phyloP scores from a whole-genome alignment of 2,113 vertebrate genomes.

The Coregonus clupeaformis region DNA sequence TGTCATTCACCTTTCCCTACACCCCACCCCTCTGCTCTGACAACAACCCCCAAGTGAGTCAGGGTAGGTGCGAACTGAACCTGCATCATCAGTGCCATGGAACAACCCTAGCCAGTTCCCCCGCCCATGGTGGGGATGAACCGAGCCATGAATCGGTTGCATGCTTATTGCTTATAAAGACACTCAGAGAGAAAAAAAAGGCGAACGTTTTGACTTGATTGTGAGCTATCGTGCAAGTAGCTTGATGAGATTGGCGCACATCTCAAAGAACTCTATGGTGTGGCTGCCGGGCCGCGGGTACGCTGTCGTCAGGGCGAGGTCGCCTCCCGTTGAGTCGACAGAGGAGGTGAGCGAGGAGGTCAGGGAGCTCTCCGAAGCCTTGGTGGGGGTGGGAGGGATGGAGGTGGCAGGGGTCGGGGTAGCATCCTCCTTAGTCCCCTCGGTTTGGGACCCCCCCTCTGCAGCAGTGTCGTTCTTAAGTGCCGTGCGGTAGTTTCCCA shows the following conservation, averaged over 20 bases:
- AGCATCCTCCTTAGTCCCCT: conserved; percentile 68
- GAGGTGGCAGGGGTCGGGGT: conserved; percentile 63
- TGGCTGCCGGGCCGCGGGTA: conserved; percentile 93
- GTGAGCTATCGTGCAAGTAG: conserved; percentile 92
- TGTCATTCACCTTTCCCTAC: conserved; percentile 44
- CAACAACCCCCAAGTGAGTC: conserved; percentile 17
- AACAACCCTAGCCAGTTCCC: conserved; percentile 71
- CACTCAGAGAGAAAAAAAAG: conserved; percentile 75
- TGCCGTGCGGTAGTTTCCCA: conserved; percentile 85
- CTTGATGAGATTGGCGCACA: conserved; percentile 99
- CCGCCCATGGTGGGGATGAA: conserved; percentile 76
- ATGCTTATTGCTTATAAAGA: conserved; percentile 97
- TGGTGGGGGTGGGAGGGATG: conserved; percentile 62
- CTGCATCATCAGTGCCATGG: conserved; percentile 78
- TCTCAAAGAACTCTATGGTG: conserved; percentile 98
- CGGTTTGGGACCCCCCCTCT: conserved; percentile 61
- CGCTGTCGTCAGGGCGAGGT: conserved; percentile 21
- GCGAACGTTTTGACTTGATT: conserved; percentile 65
- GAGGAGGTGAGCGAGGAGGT: conserved; percentile 90
- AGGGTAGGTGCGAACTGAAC: conserved; percentile 58
- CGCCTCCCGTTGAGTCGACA: conserved; percentile 83
- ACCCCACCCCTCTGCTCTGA: conserved; percentile 45
- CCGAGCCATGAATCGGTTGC: conserved; percentile 83
- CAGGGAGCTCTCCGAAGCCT: conserved; percentile 82
- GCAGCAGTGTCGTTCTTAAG: conserved; percentile 79